Conservation (phyloP, 2,797 vertebrate genomes). For the Oreonectes daqikongensis region DNA sequence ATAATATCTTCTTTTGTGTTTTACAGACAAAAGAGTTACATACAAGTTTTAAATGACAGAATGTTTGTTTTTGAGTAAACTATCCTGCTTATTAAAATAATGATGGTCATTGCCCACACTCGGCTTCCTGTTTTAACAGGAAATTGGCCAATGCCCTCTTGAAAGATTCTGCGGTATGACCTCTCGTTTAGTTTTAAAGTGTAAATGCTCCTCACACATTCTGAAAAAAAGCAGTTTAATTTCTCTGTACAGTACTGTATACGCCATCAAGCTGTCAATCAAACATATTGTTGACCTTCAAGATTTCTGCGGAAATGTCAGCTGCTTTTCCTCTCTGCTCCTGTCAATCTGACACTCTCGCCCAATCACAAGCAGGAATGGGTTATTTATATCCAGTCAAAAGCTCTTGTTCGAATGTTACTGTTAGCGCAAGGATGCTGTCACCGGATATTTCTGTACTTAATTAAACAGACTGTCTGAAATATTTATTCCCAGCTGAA, state of each 20-base stretch:
- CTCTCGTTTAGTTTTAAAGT: neutral
- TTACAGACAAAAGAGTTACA: no score
- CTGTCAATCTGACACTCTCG: neutral
- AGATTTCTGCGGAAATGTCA: neutral
- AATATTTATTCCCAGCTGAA: conserved; percentile 1
- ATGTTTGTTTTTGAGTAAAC: no score
- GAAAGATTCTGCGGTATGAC: neutral
- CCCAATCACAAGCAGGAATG: neutral
- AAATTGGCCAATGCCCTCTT: neutral
- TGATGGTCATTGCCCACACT: neutral
- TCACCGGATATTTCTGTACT: neutral
- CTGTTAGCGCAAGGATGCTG: neutral
- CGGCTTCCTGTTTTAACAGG: neutral
- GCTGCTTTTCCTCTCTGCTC: neutral
- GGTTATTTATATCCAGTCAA: conserved; percentile 20
- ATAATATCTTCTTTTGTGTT: no score
- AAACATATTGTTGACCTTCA: neutral
- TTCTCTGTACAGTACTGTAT: neutral
- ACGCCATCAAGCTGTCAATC: neutral
- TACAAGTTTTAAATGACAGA: no score
- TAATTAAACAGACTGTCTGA: neutral
- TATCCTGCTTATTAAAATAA: neutral
- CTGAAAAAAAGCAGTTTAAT: neutral
- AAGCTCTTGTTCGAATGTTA: conserved; percentile 2
- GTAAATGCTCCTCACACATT: neutral